These are phyloP conservation scores for Hyles vespertilio DNA, from an alignment of 1,140 invertebrate genomes.

Conservation along the genomic window DNA sequence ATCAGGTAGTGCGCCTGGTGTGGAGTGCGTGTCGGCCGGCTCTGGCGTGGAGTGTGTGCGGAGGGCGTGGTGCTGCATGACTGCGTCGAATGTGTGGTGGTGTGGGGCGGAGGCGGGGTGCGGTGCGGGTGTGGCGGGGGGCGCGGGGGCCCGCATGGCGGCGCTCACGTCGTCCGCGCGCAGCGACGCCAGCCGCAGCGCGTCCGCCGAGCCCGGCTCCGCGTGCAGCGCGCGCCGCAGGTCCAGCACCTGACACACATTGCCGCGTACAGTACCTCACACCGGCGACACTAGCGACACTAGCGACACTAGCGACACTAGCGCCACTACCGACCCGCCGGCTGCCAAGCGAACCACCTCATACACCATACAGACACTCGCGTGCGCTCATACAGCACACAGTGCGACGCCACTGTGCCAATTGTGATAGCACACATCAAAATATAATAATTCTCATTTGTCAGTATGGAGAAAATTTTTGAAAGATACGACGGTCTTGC, in stretches of 20 bases:
- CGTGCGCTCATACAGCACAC: too few species aligned
- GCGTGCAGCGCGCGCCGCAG: constrained; percentile 81
- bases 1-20: constrained; percentile 5
- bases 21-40: constrained; percentile 19
- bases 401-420: too few species aligned
- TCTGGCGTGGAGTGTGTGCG: constrained; percentile 56
- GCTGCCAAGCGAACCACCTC: too few species aligned
- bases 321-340: too few species aligned
- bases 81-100: constrained; percentile 72
- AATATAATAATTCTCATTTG: too few species aligned
- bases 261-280: constrained; percentile 9
- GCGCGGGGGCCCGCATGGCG: constrained; percentile 28
- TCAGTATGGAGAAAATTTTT: too few species aligned
- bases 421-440: too few species aligned
- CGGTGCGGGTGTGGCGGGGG: constrained; percentile 26
- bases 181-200: constrained; percentile 69
- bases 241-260: constrained; percentile 79
- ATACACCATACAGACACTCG: too few species aligned
- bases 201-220: constrained; percentile 75
- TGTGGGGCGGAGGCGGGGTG: constrained; percentile 51
- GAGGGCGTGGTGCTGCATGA: constrained; percentile 69
- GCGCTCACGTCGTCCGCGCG: constrained; percentile 70
- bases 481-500: too few species aligned
- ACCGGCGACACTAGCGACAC: neutral
- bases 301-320: too few species aligned